Percentiles rank a stretch among this genome's conserved stretches.
Evolutionary conservation across 2,797 vertebrate species (phyloP).

Genomic region (Poecilia gillii): DNA sequence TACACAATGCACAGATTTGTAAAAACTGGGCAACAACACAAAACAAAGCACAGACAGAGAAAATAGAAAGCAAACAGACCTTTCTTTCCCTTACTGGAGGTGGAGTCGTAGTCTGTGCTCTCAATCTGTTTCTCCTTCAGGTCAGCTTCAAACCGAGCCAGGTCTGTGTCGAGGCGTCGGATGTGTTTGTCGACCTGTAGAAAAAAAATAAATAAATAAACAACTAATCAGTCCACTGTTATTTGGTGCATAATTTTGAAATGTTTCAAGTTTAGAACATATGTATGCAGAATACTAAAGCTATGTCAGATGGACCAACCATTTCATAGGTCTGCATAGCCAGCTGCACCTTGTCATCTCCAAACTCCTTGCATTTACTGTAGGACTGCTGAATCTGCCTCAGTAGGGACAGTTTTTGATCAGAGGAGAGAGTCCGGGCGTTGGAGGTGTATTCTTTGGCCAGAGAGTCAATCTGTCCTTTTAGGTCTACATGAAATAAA

Average conservation of each 20-base stretch:
- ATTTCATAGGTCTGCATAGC: constrained; percentile 99
- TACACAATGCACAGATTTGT: neutral
- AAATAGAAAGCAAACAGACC: constrained; percentile 68
- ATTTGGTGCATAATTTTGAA: neutral
- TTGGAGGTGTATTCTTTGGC: constrained; percentile 95
- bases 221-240: constrained; percentile 2
- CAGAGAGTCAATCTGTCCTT: constrained; percentile 93
- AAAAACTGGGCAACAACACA: neutral
- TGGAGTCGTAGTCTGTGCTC: constrained; percentile 95
- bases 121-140: constrained; percentile 98
- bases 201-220: neutral
- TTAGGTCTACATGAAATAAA: constrained; percentile 84
- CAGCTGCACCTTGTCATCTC: constrained; percentile 98
- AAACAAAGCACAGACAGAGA: neutral
- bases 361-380: constrained; percentile 97
- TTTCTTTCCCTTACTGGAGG: constrained; percentile 97
- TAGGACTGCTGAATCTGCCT: constrained; percentile 97
- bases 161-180: constrained; percentile 93
- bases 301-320: constrained; percentile 79
- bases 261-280: neutral
- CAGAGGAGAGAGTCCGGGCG: constrained; percentile 89
- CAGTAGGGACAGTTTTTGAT: constrained; percentile 93
- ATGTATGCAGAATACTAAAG: neutral
- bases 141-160: constrained; percentile 96
- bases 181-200: constrained; percentile 97